Evolutionary conservation across 2,888 invertebrate species (phyloP).

Genomic region (Drosophila setosimentum): DNA sequence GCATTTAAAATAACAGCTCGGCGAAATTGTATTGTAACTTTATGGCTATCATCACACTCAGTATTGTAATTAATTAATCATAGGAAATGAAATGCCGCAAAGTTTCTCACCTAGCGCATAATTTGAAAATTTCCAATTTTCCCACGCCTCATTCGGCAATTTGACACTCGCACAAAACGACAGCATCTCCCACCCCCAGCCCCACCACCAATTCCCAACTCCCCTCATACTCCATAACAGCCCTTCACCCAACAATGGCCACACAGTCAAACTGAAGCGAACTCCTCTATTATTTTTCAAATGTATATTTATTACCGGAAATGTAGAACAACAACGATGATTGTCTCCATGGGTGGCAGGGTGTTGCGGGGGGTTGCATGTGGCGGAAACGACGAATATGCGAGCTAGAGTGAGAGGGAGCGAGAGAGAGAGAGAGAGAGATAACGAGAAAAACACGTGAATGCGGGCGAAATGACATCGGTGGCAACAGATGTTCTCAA

Average conservation of each 20-base stretch:
- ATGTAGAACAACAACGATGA: constrained; percentile 75
- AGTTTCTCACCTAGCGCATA: constrained; percentile 72
- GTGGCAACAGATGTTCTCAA: constrained; percentile 68
- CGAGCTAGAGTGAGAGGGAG: background rate
- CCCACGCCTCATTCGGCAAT: constrained; percentile 69
- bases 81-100: constrained; percentile 79
- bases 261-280: constrained; percentile 11
- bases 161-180: constrained; percentile 48
- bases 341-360: constrained; percentile 4
- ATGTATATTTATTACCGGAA: constrained; percentile 79
- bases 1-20: constrained; percentile 25
- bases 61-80: constrained; percentile 73
- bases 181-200: background rate
- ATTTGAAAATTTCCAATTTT: constrained; percentile 73
- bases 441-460: constrained; percentile 11
- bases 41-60: constrained; percentile 59
- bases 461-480: constrained; percentile 65
- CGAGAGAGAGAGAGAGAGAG: background rate
- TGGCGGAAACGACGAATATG: background rate
- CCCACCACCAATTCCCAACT: too few species aligned
- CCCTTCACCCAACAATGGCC: background rate
- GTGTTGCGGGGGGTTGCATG: background rate
- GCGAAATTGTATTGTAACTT: constrained; percentile 22
- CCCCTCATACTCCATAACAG: background rate
- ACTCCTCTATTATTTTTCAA: constrained; percentile 69